Percentiles rank a stretch among this genome's conserved stretches.
Evolutionary conservation across 2,888 invertebrate genomes (phyloP).

Genomic region (Copidosoma aretas): DNA sequence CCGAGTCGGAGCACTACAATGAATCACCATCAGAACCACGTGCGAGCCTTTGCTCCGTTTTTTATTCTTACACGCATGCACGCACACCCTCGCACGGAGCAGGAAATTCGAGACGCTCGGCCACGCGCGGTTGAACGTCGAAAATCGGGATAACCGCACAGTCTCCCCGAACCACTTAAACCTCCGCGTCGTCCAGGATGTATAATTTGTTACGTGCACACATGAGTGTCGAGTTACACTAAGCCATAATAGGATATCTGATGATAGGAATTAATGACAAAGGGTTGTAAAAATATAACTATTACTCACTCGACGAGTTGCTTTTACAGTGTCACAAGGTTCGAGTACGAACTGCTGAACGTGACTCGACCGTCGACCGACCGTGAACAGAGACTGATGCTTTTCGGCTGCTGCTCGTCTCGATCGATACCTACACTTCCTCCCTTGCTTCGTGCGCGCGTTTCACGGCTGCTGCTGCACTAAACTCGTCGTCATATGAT

Average conservation of each 20-base stretch:
- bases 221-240: neutral
- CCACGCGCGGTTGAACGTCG: no score
- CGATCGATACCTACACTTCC: constrained; percentile 29
- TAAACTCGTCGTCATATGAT: no score
- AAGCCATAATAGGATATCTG: neutral
- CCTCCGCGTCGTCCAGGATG: no score
- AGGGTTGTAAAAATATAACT: no score
- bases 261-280: no score
- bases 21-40: no score
- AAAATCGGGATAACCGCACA: no score
- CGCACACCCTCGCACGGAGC: neutral
- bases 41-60: no score
- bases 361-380: constrained; percentile 46
- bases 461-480: constrained; percentile 2
- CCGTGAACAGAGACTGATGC: constrained; percentile 47
- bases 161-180: no score
- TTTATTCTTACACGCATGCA: no score
- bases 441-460: neutral
- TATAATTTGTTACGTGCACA: no score
- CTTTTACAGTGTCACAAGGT: constrained; percentile 33
- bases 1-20: no score
- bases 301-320: constrained; percentile 46
- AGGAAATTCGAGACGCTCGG: neutral
- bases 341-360: constrained; percentile 42
- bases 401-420: constrained; percentile 4